Conservation (phyloP, 2,113 vertebrate species). For the Agelaius phoeniceus region DNA sequence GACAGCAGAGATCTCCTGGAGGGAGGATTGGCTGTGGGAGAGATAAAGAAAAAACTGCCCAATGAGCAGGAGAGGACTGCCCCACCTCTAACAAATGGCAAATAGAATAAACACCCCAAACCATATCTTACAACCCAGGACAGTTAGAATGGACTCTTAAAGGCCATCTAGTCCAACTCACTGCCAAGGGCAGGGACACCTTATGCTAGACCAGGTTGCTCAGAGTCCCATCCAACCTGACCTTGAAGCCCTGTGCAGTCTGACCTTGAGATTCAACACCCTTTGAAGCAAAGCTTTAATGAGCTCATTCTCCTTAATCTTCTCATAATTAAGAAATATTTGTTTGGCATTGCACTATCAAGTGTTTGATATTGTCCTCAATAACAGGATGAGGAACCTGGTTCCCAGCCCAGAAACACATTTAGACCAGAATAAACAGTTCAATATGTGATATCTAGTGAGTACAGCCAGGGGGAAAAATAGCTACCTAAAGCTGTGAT, state of each 20-base stretch:
- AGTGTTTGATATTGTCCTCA: background rate
- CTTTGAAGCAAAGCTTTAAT: background rate
- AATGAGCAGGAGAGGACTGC: background rate
- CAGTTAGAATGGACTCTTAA: background rate
- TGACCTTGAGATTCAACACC: background rate
- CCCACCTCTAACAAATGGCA: background rate
- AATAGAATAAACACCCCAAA: background rate
- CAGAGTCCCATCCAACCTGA: background rate
- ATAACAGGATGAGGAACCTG: background rate
- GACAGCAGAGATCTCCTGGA: background rate
- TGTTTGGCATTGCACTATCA: background rate
- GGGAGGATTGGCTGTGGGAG: too few species aligned
- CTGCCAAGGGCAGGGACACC: background rate
- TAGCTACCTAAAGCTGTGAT: background rate
- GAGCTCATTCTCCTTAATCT: background rate
- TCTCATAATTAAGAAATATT: background rate
- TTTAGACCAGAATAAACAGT: background rate
- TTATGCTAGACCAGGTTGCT: background rate
- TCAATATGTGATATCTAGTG: accelerated
- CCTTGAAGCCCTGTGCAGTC: background rate
- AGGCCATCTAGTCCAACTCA: too few species aligned
- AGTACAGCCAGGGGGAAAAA: background rate
- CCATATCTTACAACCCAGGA: background rate
- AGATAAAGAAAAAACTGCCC: background rate
- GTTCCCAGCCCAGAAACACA: background rate